Percentiles rank a stretch among this genome's conserved stretches.
Conservation (phyloP, 2,797 vertebrate genomes). For the Sebastes glaucus region DNA sequence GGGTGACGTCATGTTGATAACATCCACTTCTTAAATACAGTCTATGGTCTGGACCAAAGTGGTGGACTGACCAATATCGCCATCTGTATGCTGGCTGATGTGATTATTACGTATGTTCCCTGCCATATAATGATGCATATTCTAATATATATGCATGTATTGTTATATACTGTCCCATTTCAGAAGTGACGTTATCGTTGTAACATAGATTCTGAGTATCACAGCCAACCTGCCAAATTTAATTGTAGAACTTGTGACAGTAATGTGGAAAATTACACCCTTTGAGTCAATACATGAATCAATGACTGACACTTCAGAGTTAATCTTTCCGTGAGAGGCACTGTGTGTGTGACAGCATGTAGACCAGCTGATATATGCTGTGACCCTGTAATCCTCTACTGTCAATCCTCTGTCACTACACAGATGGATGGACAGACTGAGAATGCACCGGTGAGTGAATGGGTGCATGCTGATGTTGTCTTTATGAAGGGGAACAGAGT, state of each 20-base stretch:
- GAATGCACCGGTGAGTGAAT: slow-evolving; percentile 17
- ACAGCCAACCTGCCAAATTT: background rate
- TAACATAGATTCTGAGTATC: background rate
- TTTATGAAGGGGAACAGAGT: background rate
- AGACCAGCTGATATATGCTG: slow-evolving; percentile 33
- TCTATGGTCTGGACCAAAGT: background rate
- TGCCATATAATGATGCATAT: background rate
- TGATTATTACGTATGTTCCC: background rate
- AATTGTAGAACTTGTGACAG: background rate
- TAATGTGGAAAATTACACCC: background rate
- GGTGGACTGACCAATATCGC: background rate
- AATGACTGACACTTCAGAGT: background rate
- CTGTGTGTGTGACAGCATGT: slow-evolving; percentile 23
- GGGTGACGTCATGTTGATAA: no score
- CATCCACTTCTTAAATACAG: no score
- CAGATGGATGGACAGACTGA: slow-evolving; percentile 37
- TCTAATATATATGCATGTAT: background rate
- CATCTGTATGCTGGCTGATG: background rate
- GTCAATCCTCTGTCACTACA: slow-evolving; percentile 44
- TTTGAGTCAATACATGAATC: background rate
- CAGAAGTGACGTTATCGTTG: background rate
- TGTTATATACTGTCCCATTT: background rate
- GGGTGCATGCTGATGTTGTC: background rate
- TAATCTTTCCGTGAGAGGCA: background rate
- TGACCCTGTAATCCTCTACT: slow-evolving; percentile 53